Base-by-base conservation (phyloP, 2,888 invertebrate species). In the Perizoma flavofasciatum region DNA sequence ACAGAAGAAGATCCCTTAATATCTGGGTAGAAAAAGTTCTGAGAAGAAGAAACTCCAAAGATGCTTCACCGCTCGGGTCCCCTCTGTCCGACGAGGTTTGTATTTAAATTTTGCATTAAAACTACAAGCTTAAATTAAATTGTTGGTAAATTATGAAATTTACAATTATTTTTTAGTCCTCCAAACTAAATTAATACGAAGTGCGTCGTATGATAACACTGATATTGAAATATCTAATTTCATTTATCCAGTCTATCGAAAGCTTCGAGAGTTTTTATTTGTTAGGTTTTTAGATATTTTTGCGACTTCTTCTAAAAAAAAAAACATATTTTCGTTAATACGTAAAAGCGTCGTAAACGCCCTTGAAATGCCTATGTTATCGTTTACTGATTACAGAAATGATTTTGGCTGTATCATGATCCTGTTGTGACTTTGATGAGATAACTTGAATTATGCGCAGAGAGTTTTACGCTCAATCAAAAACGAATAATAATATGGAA, bases 301-400 rank as follows among this genome's bases (percentile, higher is more conserved):
- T 22, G 6, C 41, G 22, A 33, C 1, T 40, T 8, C 41, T 46
- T 6, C 9, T 10, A 6, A 35, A 46, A 5, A 5, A 6, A 35
- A 6, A 4, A 37, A 3, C 37, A 52, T 44, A 50, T 56, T 50
- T 54, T 56, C 71, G 75, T 69, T 74, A 68, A 73, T 72, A 78
- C 77, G 75, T 74, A 77, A 72, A 76, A 75, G 73, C 70, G 51
- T 63, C 58, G 50, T 55, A 65, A 62, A 62, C 75, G 81, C 73
- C 88, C 89, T 88, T 89, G 88, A 86, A 79, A 72, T 72, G 67
- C 74, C 77, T 81, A 85, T 82, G 84, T 88, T 88, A 90, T 89
- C 89, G 74, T 65, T 77, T 67, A 74, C 80, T 79, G 89, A 89
- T 89, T 83, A 84, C 80, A 63, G 64, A 55, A 59, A 72, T 72